phyloP scores from a whole-genome alignment of 2,797 vertebrate genomes.

The Loriculus beryllinus region DNA sequence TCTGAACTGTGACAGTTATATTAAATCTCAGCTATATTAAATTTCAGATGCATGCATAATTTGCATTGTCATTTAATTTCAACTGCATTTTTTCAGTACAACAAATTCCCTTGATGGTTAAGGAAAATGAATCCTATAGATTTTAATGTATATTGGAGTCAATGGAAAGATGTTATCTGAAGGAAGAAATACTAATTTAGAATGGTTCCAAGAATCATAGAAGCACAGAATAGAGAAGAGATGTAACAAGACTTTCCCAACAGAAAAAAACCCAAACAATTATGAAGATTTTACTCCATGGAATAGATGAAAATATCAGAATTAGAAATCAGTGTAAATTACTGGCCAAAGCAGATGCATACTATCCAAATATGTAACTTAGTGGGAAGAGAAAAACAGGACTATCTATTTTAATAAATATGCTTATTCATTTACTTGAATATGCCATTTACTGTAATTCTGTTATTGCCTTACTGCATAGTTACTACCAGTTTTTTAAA shows the following conservation, averaged over 20 bases:
- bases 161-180: not conserved
- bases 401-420: not conserved
- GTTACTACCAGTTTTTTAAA: not conserved
- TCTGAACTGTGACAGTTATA: not conserved
- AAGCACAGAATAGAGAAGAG: not conserved
- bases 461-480: not conserved
- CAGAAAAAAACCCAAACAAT: not conserved
- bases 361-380: not conserved
- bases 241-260: not conserved
- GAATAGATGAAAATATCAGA: not conserved
- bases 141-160: not conserved
- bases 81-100: not conserved
- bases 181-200: not conserved
- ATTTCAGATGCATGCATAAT: not conserved
- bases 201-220: not conserved
- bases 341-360: not conserved
- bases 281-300: not conserved
- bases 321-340: not conserved
- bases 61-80: not conserved
- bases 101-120: not conserved
- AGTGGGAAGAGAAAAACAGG: not conserved
- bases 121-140: not conserved
- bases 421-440: not conserved
- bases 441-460: not conserved
- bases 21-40: no score